Evolutionary conservation across 2,113 vertebrate genomes (phyloP).

Genomic region (Entosphenus tridentatus): DNA sequence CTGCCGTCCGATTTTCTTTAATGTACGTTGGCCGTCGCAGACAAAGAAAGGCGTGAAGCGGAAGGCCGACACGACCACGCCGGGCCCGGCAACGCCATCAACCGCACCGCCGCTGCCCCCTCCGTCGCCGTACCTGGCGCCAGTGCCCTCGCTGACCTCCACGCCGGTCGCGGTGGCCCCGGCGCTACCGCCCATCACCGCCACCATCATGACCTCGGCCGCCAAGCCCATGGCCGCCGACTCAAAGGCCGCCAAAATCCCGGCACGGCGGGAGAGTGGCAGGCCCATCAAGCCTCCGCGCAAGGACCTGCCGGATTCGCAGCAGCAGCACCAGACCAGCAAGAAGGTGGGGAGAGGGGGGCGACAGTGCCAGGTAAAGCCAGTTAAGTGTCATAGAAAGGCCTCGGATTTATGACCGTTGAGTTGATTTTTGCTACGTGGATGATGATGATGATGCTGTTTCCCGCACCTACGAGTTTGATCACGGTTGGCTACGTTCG

Average conservation of each 20-base stretch:
- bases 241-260: slow-evolving; percentile 42
- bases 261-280: slow-evolving; percentile 35
- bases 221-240: slow-evolving; percentile 16
- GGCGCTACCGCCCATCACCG: slow-evolving; percentile 32
- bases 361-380: no score
- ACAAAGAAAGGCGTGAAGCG: slow-evolving; percentile 84
- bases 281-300: slow-evolving; percentile 47
- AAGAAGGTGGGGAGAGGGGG: slow-evolving; percentile 18
- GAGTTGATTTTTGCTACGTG: no score
- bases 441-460: no score
- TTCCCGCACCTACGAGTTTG: no score
- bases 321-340: slow-evolving; percentile 24
- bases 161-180: not conserved
- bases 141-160: slow-evolving; percentile 4
- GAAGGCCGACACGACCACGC: slow-evolving; percentile 83
- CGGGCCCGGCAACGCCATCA: slow-evolving; percentile 12
- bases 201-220: slow-evolving; percentile 19
- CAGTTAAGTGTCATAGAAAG: no score
- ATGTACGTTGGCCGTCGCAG: slow-evolving; percentile 18
- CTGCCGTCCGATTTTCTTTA: no score
- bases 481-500: no score
- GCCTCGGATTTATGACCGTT: no score
- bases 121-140: slow-evolving; percentile 15
- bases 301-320: slow-evolving; percentile 37
- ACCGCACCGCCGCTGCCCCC: slow-evolving; percentile 66